Base-by-base conservation (phyloP, 2,797 vertebrate species). In the Hydrolagus colliei region DNA sequence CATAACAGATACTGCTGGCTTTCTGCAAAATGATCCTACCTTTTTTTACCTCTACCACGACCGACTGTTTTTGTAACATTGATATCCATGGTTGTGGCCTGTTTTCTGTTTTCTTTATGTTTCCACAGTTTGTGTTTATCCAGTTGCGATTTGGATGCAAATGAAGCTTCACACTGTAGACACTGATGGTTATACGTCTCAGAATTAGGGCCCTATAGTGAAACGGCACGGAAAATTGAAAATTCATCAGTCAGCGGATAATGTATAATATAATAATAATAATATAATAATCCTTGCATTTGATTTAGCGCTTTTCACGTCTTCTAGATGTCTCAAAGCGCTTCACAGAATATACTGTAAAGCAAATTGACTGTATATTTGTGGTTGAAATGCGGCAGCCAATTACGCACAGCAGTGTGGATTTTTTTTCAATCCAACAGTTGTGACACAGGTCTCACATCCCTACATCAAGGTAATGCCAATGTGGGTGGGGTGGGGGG, bases 61-160 rank as follows among this genome's bases (percentile, higher is more conserved):
- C 94, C 90, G 0, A 92, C 76, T 65, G 90, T 89, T 89, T 96
- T 97, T 68, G 93, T 94, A 77, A 92, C 90, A 92, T 93, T 97
- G 86, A 92, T 88, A 90, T 96, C 94, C 0, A 90, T 89, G 90
- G 91, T 95, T 88, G 91, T 89, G 87, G 93, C 93, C 89, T 91
- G 88, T 52, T 87, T 88, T 74, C 90, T 90, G 86, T 91, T 90
- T 87, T 98, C 96, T 86, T 96, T 92, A 88, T 99, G 97, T 91
- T 97, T 98, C 97, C 97, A 98, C 86, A 95, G 93, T 86, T 96
- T 95, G 91, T 99, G 98, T 90, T 99, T 99, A 90, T 98, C 96
- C 90, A 99, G 93, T 89, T 97, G 97, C 35, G 97, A 95, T 91
- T 98, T 98, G 87, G 97, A 97, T 87, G 96, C 95, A 90, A 99